phyloP scores from a whole-genome alignment of 1,140 invertebrate genomes.

The silkworm (Bombyx mori) region DNA sequence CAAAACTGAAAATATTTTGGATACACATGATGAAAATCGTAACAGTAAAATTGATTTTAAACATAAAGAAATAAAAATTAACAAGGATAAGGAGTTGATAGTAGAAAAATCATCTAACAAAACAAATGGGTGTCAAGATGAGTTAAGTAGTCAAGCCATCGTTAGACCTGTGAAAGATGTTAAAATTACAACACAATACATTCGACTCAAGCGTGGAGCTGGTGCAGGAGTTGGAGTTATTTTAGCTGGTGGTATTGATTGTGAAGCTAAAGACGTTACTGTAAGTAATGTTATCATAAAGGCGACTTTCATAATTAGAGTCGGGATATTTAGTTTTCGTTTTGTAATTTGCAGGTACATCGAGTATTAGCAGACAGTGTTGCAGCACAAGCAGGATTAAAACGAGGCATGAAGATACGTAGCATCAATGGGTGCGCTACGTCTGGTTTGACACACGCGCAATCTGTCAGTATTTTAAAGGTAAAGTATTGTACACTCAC shows the following conservation, averaged over 20 bases:
- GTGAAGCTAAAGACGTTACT: conserved; percentile 92
- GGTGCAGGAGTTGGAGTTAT: conserved; percentile 88
- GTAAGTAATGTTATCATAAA: conserved; percentile 64
- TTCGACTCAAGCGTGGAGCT: conserved; percentile 57
- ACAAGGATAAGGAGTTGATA: neutral
- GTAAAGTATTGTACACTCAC: conserved; percentile 48
- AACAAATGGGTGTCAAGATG: conserved; percentile 11
- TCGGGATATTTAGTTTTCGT: conserved; percentile 10
- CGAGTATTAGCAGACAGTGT: conserved; percentile 88
- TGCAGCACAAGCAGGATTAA: conserved; percentile 89
- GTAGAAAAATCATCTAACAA: conserved; percentile 16
- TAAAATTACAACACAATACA: conserved; percentile 32
- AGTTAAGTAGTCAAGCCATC: conserved; percentile 19
- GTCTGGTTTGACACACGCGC: conserved; percentile 84
- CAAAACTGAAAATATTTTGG: conserved; percentile 13
- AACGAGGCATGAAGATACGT: conserved; percentile 88
- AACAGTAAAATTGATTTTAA: conserved; percentile 7
- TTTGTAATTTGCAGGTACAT: conserved; percentile 77
- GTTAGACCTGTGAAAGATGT: conserved; percentile 14
- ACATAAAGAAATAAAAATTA: neutral
- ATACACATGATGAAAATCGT: conserved; percentile 7
- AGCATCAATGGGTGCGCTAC: conserved; percentile 91
- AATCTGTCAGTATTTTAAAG: conserved; percentile 89
- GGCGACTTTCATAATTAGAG: neutral
- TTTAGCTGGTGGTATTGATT: conserved; percentile 88